Base-by-base conservation (phyloP, 2,888 invertebrate genomes). In the Sycophila texana region DNA sequence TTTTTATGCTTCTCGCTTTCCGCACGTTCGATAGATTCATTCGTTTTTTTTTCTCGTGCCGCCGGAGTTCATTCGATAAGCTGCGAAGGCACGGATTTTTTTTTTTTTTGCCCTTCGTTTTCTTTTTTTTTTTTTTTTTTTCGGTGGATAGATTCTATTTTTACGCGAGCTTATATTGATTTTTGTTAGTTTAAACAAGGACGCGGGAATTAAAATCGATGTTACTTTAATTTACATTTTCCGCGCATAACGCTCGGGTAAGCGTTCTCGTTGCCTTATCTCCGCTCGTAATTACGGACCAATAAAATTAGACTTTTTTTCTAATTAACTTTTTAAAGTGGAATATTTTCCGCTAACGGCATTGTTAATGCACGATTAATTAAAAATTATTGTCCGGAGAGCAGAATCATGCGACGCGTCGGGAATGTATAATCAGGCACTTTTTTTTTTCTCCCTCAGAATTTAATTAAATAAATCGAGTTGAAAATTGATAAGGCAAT, bases 401-500 rank as follows among this genome's bases (percentile, higher is more conserved):
- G 49, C 71, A 16, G 47, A 76, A 70, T 63, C 47, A 60, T 22
- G 16, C 22, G 22, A 58, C 60, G 20, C 30, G 39, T n/a, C 20
- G 22, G 39, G 68, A 68, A 39, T 39, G 39, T 10, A 26, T 26
- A 39, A 39, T 39, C 39, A 39, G 39, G 39, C 39, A 39, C 39
- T 39, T 39, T 39, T 39, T 39, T 39, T 39, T 26, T 26, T 26
- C 26, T 26, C 26, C 26, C 39, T 10, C 39, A 66, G 51, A 77
- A 63, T 70, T 71, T 77, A 72, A 79, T 74, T 79, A 71, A 71
- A 75, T 72, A 72, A 60, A 66, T 60, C 20, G 55, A 22, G 72
- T 66, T 67, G 72, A 65, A 70, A 70, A 77, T 77, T 74, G 80
- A 80, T 80, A 74, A 73, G 66, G 53, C 61, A 55, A 74, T 74